Evolutionary conservation across 2,888 invertebrate genomes (phyloP), one percentile per base, ranked within the genome.

Genomic region (Prenolepis imparis): DNA sequence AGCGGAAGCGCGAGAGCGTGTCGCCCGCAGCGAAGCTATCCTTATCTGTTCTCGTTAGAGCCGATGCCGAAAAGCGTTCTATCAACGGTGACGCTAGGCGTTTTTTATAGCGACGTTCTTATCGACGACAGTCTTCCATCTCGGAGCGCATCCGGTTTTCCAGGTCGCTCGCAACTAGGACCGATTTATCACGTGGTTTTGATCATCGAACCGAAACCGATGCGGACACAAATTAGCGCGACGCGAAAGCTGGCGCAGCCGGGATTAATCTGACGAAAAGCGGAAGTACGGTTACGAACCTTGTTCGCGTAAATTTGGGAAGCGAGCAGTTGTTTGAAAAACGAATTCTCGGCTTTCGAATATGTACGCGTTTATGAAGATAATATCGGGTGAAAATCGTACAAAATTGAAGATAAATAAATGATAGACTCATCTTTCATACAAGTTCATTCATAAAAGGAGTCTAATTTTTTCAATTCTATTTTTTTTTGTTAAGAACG

Each of bases 81-180:
- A 73, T 81, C 81, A 70, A 78, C 78, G n/a, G 39, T 39, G 67
- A 78, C 61, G 52, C 24, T 57, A 36, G 52, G 44, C 66, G 59
- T 81, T 81, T 82, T 52, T 74, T 82, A 74, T 52, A 82, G 66
- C 64, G 24, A 21, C 44, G 57, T 66, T 57, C 73, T 84, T 82
- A 84, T 84, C 82, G 57, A 63, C 70, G 82, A 84, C 68, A 75
- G 63, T 81, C 67, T 68, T 48, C 84, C 73, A 81, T 81, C 66
- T 52, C 70, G 48, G n/a, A 63, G 63, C 44, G 64, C 64, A 80
- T 80, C 78, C 83, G 83, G 70, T 72, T 72, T 80, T 83, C 78
- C 70, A 28, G 61, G 61, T 52, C 73, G 73, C 21, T 64, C 64
- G 41, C 48, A 48, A 73, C 61, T 52, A 74, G 52, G 15, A 39